Evolutionary conservation across 2,888 invertebrate genomes (phyloP), one percentile per base, ranked within the genome.

Genomic region (Pimpla rufipes): DNA sequence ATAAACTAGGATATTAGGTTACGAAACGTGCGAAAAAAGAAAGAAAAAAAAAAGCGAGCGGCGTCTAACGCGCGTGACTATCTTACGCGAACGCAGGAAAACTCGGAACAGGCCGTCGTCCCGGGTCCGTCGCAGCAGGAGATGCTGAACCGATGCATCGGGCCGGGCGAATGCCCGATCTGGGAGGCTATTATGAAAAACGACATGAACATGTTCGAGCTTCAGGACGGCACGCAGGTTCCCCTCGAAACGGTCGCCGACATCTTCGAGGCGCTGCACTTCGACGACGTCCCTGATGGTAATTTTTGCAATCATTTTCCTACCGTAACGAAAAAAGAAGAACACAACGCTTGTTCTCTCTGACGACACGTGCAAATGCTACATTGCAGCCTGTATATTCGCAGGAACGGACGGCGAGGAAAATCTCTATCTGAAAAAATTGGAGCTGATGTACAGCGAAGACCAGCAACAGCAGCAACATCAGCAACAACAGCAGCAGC

Each of bases 241-340:
- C 93, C 93, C 59, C 88, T 93, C 16, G 93, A 93, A 40, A 92
- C 92, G 73, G 92, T 92, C 68, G 90, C 93, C 64, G 93, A 93
- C 86, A 93, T 93, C 79, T 91, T 95, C 77, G 94, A 95, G 86
- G 93, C 94, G n/a, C 94, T 95, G 85, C 94, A 93, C 87, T 93
- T 94, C 66, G 94, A 94, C 77, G 94, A 95, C 88, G 93, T 94
- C 71, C 92, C 94, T 64, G 93, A 94, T 87, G 93, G 94, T 93
- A 92, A 93, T 81, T 85, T 76, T 80, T 70, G 59, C 11, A 5
- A 3, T 13, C n/a, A 62, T 13, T 35, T 16, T 55, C n/a, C 23
- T 29, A 55, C 11, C n/a, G 7, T 16, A 13, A 35, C 35, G n/a
- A 35, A 3, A n/a, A 35, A 6, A 59, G 35, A 6, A 35, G 4